Evolutionary conservation across 2,113 vertebrate species (phyloP).

Genomic region (Trachemys scripta): DNA sequence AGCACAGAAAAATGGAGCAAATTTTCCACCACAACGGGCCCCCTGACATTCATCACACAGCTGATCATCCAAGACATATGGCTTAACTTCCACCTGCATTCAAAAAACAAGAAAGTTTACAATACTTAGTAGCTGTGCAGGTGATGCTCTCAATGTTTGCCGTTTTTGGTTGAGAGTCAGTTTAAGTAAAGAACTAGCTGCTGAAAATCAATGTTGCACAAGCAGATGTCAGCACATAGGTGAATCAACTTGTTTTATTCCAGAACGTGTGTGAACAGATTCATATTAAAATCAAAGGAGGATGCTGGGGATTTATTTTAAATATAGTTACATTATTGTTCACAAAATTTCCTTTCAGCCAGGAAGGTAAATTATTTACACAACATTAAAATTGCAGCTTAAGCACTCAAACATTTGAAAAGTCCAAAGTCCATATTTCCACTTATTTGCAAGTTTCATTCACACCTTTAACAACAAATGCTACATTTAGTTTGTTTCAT

Average conservation of each 20-base stretch:
- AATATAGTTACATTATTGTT: neutral
- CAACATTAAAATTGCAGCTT: neutral
- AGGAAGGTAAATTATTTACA: neutral
- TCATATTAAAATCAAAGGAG: neutral
- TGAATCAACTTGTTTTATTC: accelerated
- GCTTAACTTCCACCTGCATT: conserved; percentile 99
- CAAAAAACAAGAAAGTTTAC: conserved; percentile 36
- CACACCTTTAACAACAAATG: neutral
- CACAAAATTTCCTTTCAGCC: neutral
- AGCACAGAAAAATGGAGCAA: conserved; percentile 99
- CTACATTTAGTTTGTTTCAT: neutral
- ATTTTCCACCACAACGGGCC: conserved; percentile 98
- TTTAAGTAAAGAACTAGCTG: neutral
- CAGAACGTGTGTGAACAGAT: neutral
- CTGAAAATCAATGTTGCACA: neutral
- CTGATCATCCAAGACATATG: conserved; percentile 99
- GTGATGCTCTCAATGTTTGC: neutral
- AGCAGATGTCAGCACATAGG: neutral
- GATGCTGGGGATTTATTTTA: neutral
- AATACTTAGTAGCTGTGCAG: neutral
- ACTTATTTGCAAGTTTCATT: neutral
- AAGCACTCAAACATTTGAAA: neutral
- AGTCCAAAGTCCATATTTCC: neutral
- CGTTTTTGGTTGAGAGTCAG: neutral
- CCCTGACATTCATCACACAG: conserved; percentile 99